Conservation (phyloP, 2,797 vertebrate genomes). For the Chaenodraco wilsoni region DNA sequence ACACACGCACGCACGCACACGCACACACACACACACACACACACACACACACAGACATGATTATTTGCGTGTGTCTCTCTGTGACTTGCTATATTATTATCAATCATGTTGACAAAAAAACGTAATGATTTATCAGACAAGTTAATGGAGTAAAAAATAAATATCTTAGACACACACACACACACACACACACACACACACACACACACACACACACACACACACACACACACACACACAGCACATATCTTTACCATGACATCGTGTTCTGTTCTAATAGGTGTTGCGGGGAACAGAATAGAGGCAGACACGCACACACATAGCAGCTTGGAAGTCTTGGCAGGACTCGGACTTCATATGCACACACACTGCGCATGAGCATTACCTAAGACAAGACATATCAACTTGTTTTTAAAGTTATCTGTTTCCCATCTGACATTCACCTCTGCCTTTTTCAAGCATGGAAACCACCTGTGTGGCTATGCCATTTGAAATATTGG, state of each 20-base stretch:
- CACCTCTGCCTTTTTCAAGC: not conserved
- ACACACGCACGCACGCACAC: not conserved
- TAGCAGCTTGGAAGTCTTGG: conserved; percentile 60
- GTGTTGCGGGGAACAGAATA: conserved; percentile 68
- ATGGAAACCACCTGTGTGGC: conserved; percentile 1
- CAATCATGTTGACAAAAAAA: conserved; percentile 8
- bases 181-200: not conserved
- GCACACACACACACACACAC: not conserved
- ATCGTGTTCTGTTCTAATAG: conserved; percentile 59
- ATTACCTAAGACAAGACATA: not conserved
- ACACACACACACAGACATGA: not conserved
- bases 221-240: conserved; percentile 7
- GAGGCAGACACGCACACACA: conserved; percentile 57
- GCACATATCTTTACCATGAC: conserved; percentile 68
- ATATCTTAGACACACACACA: too few relatives aligned
- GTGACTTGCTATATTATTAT: not conserved
- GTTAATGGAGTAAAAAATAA: not conserved
- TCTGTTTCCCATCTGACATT: not conserved
- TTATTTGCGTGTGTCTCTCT: conserved; percentile 15
- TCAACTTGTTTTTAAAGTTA: not conserved
- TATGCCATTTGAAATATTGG: conserved; percentile 5
- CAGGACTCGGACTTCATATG: conserved; percentile 41
- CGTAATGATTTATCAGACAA: conserved; percentile 2
- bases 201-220: conserved; percentile 11
- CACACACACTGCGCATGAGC: not conserved